Evolutionary conservation across 2,797 vertebrate genomes (phyloP).

Genomic region (Calcarius lapponicus): DNA sequence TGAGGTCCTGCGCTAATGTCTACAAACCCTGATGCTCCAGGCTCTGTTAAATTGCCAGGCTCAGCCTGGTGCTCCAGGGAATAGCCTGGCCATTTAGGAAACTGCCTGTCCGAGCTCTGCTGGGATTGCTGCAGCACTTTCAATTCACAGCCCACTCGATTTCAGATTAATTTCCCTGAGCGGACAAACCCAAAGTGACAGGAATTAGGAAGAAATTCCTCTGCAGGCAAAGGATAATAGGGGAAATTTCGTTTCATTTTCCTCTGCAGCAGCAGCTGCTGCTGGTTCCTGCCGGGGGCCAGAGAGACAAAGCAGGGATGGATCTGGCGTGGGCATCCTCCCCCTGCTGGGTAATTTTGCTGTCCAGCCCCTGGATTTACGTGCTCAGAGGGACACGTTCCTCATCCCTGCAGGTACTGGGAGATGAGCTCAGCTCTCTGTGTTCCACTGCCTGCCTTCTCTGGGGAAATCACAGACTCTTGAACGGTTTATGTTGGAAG

Average conservation of each 20-base stretch:
- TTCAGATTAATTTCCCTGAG: neutral
- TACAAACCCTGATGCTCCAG: neutral
- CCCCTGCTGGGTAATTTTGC: neutral
- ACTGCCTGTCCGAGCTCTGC: neutral
- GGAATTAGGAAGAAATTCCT: slow-evolving; percentile 24
- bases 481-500: neutral
- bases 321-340: fast-evolving
- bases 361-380: neutral
- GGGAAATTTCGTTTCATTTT: neutral
- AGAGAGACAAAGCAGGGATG: neutral
- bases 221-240: neutral
- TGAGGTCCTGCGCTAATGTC: neutral
- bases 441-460: neutral
- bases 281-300: neutral
- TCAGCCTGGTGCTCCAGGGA: neutral
- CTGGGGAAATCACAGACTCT: neutral
- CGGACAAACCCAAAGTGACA: slow-evolving; percentile 16
- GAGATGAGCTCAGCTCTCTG: neutral
- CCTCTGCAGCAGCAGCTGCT: neutral
- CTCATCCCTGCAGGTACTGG: neutral
- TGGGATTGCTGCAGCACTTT: neutral
- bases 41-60: neutral
- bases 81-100: neutral
- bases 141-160: slow-evolving; percentile 11
- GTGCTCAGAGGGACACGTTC: neutral